Evolutionary conservation across 2,113 vertebrate genomes (phyloP).

Genomic region (Ramphastos sulfuratus): DNA sequence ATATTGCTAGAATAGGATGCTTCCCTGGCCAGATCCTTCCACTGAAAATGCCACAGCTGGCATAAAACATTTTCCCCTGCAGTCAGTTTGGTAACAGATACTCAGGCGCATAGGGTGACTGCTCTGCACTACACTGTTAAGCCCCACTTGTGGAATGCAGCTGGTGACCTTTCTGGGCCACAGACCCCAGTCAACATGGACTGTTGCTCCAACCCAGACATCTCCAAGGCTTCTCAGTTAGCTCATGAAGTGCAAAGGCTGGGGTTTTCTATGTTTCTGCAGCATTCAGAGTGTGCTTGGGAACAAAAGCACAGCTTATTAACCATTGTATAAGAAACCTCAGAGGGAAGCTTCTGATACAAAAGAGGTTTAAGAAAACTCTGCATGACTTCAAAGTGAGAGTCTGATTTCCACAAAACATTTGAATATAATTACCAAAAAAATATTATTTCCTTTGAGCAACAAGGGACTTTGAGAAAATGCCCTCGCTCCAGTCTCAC

Average conservation of each 20-base stretch:
- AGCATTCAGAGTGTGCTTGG: not conserved
- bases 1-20: conserved; percentile 11
- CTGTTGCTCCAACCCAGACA: not conserved
- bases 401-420: not conserved
- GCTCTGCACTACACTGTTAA: not conserved
- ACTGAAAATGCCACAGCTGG: not conserved
- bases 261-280: not conserved
- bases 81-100: conserved; percentile 8
- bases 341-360: not conserved
- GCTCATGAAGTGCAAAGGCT: not conserved
- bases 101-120: not conserved
- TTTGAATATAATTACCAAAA: not conserved
- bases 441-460: not conserved
- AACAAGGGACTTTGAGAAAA: not conserved
- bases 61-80: not conserved
- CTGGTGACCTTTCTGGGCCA: not conserved
- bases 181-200: not conserved
- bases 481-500: not conserved
- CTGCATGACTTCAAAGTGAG: not conserved
- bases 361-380: not conserved
- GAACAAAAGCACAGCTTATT: not conserved
- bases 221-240: not conserved
- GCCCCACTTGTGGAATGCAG: not conserved
- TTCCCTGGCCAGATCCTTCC: conserved; percentile 9
- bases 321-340: not conserved